Conservation (phyloP, 2,113 vertebrate species). For the Tor tambroides region DNA sequence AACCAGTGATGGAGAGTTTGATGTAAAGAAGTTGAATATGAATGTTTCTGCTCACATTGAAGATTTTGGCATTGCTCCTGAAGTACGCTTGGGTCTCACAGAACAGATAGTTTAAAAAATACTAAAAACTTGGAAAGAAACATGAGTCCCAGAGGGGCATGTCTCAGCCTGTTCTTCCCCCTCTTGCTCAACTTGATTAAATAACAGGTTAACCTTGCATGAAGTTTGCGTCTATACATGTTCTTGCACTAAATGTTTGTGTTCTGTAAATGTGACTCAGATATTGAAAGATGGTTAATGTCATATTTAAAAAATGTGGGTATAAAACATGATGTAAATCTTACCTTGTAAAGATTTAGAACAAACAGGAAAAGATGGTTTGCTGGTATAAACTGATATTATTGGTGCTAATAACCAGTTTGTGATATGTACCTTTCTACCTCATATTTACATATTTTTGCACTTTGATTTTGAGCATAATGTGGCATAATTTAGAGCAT, state of each 20-base stretch:
- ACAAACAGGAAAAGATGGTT: not conserved
- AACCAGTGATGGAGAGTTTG: not conserved
- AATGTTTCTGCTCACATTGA: no score
- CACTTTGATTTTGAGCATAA: not conserved
- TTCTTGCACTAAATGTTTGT: not conserved
- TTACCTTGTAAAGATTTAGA: not conserved
- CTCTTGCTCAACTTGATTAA: constrained; percentile 38
- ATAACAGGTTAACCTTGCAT: no score
- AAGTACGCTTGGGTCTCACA: not conserved
- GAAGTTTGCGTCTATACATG: not conserved
- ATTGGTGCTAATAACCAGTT: no score
- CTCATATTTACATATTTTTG: no score
- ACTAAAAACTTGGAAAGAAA: constrained; percentile 30
- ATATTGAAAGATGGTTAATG: not conserved
- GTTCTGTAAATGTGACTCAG: not conserved
- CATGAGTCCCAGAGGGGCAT: not conserved
- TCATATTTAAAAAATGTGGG: not conserved
- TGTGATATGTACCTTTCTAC: no score
- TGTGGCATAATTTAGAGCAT: no score
- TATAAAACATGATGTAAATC: not conserved
- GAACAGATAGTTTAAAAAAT: not conserved
- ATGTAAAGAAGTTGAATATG: no score
- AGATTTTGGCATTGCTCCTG: not conserved
- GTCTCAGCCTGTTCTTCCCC: constrained; percentile 7
- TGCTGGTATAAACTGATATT: not conserved